Base-by-base conservation (phyloP, 2,797 vertebrate genomes). In the Sebastes paucispinis region DNA sequence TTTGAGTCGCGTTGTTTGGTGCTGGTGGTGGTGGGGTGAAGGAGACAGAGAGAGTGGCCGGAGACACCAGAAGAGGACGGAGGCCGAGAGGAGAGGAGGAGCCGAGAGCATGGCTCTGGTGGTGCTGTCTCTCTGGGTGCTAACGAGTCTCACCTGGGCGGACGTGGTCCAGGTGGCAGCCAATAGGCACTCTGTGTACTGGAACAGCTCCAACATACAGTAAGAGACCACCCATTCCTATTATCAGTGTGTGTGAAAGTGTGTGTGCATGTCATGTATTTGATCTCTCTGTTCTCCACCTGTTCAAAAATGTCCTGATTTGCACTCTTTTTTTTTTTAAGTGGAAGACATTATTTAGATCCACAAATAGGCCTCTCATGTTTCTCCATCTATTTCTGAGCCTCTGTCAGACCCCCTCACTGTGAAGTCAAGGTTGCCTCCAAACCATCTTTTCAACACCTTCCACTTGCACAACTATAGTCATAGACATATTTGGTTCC, bases 151-250 rank as follows among this genome's bases (percentile, higher is more conserved):
- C 92, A 96, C 95, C 95, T 96, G 95, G 91, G 89, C 90, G 67
- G 93, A 92, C 92, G 86, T 94, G 90, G 83, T 93, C 94, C 95
- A 93, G 94, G 94, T 94, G 93, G 83, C 91, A 71, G 94, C 93
- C 87, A 97, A 97, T 94, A 95, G 97, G 82, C 97, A 98, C 84
- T 96, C 97, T 75, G 97, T 98, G 68, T 97, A 98, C 94, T 98
- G 97, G 97, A 98, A 98, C 96, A 97, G 97, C 96, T 97, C 97
- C 90, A 98, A 98, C 94, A 97, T 96, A 94, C 96, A 97, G 97
- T 98, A 96, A 98, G 97, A 96, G 16, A 18, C 20, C 60, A 72
- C 20, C 36, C 66, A 8, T 43, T 77, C 55, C 32, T 54, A 55
- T 8, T 39, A 16, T 24, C 29, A 5, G 20, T 62, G 6, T 73